Conservation (phyloP, 2,113 vertebrate species). For the Nyctibius bracteatus region DNA sequence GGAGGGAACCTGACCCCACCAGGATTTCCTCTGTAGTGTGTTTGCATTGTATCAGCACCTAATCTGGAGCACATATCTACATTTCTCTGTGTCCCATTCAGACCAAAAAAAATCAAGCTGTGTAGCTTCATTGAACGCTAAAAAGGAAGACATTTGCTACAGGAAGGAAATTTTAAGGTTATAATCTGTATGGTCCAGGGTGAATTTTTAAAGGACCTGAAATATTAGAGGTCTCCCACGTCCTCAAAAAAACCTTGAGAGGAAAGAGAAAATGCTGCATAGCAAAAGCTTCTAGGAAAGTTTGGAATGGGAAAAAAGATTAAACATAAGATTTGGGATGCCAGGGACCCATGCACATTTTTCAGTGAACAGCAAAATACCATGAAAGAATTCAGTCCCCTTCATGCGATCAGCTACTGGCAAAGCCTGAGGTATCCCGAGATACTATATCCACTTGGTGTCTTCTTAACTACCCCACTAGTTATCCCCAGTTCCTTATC, state of each 20-base stretch:
- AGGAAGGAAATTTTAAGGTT: neutral
- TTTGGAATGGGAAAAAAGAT: neutral
- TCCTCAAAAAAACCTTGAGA: neutral
- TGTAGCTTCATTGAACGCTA: neutral
- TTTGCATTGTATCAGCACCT: conserved; percentile 34
- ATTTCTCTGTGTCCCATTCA: neutral
- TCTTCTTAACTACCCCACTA: neutral
- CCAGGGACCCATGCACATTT: neutral
- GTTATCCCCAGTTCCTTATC: neutral
- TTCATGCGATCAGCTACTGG: neutral
- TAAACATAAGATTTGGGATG: neutral
- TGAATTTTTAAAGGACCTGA: neutral
- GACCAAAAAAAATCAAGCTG: neutral
- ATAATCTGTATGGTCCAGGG: neutral
- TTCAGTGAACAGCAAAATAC: neutral
- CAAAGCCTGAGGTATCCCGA: rapidly evolving
- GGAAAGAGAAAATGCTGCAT: neutral
- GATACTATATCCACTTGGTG: neutral
- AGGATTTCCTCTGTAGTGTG: conserved; percentile 44
- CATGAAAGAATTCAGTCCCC: neutral
- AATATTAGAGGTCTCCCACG: neutral
- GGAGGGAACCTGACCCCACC: conserved; percentile 20
- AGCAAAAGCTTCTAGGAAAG: neutral
- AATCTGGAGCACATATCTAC: conserved; percentile 20
- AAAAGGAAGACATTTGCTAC: neutral